phyloP scores from a whole-genome alignment of 2,888 invertebrate genomes.

The Leptopilina drosophilae region DNA sequence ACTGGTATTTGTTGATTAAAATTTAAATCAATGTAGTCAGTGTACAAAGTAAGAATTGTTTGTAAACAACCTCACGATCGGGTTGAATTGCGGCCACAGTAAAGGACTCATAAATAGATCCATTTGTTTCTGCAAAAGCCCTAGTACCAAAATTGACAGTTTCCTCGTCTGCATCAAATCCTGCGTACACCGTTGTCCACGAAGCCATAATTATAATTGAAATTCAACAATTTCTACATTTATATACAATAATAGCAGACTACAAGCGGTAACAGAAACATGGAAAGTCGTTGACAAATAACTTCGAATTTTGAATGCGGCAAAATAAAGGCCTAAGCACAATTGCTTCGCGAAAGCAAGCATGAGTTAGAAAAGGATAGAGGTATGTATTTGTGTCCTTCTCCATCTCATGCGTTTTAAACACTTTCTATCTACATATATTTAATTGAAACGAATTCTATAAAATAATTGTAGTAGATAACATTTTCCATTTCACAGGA shows the following conservation, averaged over 20 bases:
- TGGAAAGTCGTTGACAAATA: constrained; percentile 7
- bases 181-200: constrained; percentile 70
- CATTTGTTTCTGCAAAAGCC: constrained; percentile 74
- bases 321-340: no score
- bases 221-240: not conserved
- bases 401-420: no score
- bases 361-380: no score
- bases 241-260: no score
- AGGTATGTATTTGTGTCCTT: no score
- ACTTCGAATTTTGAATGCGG: not conserved
- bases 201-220: constrained; percentile 7
- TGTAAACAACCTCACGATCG: constrained; percentile 56
- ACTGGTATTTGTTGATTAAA: no score
- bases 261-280: not conserved
- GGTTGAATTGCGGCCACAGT: constrained; percentile 77
- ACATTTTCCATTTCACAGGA: no score
- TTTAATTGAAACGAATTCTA: no score
- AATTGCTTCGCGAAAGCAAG: no score
- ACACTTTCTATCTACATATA: no score
- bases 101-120: constrained; percentile 77
- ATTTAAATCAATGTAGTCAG: no score
- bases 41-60: not conserved
- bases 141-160: constrained; percentile 79
- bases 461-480: no score
- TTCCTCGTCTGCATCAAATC: constrained; percentile 78